phyloP scores from a whole-genome alignment of 2,113 vertebrate genomes.

The Chaetodon trifascialis region DNA sequence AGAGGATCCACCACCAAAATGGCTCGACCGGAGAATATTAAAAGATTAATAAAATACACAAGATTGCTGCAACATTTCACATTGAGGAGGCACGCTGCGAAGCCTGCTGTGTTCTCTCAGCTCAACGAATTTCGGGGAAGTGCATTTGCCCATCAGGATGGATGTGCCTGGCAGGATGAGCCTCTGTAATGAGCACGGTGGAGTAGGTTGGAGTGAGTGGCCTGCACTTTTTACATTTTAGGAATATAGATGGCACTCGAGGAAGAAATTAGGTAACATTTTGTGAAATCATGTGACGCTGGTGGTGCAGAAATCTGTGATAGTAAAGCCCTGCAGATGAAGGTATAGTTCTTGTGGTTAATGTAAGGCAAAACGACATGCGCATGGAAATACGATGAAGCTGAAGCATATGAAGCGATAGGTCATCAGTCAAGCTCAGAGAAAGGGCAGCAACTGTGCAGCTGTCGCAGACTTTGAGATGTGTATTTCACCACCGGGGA shows the following conservation, averaged over 20 bases:
- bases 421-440: conserved; percentile 10
- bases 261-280: neutral
- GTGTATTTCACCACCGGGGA: conserved; percentile 51
- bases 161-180: conserved; percentile 46
- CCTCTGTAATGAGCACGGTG: conserved; percentile 54
- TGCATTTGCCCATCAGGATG: conserved; percentile 50
- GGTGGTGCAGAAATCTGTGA: neutral
- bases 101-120: conserved; percentile 19
- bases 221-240: conserved; percentile 40
- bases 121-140: conserved; percentile 29
- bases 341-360: neutral
- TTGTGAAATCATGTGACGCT: neutral
- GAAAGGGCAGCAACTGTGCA: conserved; percentile 47
- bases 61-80: conserved; percentile 45
- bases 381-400: conserved; percentile 13
- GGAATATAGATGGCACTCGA: conserved; percentile 12
- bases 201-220: conserved; percentile 32
- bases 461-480: conserved; percentile 56
- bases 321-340: conserved; percentile 20
- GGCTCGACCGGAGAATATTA: conserved; percentile 54
- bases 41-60: conserved; percentile 47
- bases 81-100: conserved; percentile 24
- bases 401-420: conserved; percentile 17
- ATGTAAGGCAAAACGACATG: conserved; percentile 13
- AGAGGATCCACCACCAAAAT: conserved; percentile 43